phyloP scores from a whole-genome alignment of 2,888 invertebrate genomes.

The Abscondita cerata region DNA sequence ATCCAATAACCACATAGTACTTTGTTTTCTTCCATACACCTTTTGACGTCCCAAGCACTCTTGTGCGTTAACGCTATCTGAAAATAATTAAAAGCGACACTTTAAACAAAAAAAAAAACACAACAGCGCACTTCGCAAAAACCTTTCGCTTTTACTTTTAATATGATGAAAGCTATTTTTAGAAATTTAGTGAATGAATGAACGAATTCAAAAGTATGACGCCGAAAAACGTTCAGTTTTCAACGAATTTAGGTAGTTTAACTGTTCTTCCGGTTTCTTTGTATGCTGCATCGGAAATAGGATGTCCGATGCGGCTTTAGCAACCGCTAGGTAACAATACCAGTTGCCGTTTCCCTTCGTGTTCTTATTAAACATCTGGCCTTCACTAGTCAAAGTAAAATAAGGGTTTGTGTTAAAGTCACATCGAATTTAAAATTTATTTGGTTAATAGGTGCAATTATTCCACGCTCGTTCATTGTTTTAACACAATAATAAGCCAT shows the following conservation, averaged over 20 bases:
- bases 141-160: too few species aligned
- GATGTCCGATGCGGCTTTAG: conserved; percentile 56
- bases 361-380: conserved; percentile 28
- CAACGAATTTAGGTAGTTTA: conserved; percentile 43
- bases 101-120: too few species aligned
- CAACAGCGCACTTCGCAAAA: too few species aligned
- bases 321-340: conserved; percentile 38
- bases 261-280: conserved; percentile 49
- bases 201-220: neutral
- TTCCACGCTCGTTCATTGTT: neutral
- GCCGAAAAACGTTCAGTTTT: conserved; percentile 36
- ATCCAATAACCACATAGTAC: conserved; percentile 76
- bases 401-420: conserved; percentile 8
- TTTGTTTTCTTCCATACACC: conserved; percentile 63
- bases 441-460: neutral
- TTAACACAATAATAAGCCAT: too few species aligned
- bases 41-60: conserved; percentile 57
- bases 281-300: conserved; percentile 53
- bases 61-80: conserved; percentile 57
- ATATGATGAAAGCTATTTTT: neutral
- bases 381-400: conserved; percentile 18
- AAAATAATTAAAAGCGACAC: conserved; percentile 40
- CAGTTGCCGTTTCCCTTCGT: conserved; percentile 36
- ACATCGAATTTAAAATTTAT: conserved; percentile 7
- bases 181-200: neutral